phyloP scores from a whole-genome alignment of 2,797 vertebrate genomes.

The Nyctibius grandis region DNA sequence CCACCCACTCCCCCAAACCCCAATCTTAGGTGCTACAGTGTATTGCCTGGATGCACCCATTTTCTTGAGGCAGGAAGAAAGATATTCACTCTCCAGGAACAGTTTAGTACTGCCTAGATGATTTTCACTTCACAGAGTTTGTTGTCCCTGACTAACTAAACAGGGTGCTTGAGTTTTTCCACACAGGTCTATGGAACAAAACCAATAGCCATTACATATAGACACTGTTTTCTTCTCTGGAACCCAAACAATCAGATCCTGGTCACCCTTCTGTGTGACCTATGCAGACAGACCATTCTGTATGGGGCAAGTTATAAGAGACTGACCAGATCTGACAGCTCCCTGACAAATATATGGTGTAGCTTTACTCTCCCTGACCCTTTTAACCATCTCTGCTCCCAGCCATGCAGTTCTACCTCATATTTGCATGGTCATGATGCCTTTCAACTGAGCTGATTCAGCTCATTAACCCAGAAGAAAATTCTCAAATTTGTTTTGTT shows the following conservation, averaged over 20 bases:
- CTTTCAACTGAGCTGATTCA: background rate
- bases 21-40: background rate
- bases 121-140: background rate
- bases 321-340: background rate
- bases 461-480: background rate
- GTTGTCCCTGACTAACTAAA: background rate
- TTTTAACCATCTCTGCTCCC: background rate
- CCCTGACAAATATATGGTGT: background rate
- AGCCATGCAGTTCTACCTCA: background rate
- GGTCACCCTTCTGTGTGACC: background rate
- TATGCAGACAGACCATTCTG: background rate
- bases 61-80: background rate
- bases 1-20: too few relatives aligned
- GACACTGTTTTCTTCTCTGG: background rate
- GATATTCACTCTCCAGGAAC: background rate
- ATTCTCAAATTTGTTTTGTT: background rate
- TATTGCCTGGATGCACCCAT: background rate
- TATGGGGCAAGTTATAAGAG: background rate
- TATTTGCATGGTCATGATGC: too few relatives aligned
- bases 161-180: background rate
- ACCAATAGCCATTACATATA: background rate
- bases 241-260: too few relatives aligned
- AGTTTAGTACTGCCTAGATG: background rate
- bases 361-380: background rate
- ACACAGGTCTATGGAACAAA: background rate